A percentile compares a stretch with the other conserved stretches of the same genome.
These are phyloP conservation scores for Otocyon megalotis DNA, from an alignment of 2,113 vertebrate species.

Conservation along the genomic window DNA sequence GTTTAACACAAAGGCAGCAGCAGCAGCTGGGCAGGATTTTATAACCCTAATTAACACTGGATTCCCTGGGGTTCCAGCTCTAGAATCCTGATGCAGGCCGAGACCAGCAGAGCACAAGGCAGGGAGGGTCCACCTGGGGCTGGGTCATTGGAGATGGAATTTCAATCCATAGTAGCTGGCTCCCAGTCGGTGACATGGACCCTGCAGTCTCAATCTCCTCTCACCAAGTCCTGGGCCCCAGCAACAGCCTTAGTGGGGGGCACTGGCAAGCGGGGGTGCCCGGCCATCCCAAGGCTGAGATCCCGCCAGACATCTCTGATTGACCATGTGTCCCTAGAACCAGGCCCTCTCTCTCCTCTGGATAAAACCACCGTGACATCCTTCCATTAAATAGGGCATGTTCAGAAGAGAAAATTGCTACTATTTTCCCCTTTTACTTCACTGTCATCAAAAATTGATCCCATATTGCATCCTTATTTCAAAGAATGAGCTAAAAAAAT, in stretches of 20 bases:
- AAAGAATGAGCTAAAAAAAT: constrained; percentile 84
- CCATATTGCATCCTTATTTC: constrained; percentile 90
- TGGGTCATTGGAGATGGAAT: background rate
- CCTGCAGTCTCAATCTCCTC: background rate
- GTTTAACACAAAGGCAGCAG: constrained; percentile 34
- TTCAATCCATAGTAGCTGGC: too few relatives aligned
- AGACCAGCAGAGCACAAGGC: constrained; percentile 22
- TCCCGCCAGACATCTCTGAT: constrained; percentile 83
- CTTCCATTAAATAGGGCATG: constrained; percentile 89
- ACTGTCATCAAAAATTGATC: constrained; percentile 92
- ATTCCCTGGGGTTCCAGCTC: constrained; percentile 55
- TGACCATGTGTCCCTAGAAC: constrained; percentile 86
- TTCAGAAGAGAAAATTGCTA: constrained; percentile 92
- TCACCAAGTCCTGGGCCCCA: background rate
- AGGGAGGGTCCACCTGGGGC: background rate
- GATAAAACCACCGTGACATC: constrained; percentile 87
- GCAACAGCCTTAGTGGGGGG: background rate
- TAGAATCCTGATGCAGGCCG: background rate
- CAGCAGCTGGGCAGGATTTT: constrained; percentile 72
- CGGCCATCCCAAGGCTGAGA: constrained; percentile 58
- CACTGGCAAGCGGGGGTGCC: background rate
- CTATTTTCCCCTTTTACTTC: constrained; percentile 91
- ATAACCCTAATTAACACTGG: constrained; percentile 72
- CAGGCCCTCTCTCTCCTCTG: constrained; percentile 81
- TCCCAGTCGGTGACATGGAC: background rate